Percentiles rank a stretch among this genome's conserved stretches.
These are phyloP conservation scores for Pollachius pollachius DNA, from an alignment of 2,113 vertebrate genomes.

Conservation along the genomic window DNA sequence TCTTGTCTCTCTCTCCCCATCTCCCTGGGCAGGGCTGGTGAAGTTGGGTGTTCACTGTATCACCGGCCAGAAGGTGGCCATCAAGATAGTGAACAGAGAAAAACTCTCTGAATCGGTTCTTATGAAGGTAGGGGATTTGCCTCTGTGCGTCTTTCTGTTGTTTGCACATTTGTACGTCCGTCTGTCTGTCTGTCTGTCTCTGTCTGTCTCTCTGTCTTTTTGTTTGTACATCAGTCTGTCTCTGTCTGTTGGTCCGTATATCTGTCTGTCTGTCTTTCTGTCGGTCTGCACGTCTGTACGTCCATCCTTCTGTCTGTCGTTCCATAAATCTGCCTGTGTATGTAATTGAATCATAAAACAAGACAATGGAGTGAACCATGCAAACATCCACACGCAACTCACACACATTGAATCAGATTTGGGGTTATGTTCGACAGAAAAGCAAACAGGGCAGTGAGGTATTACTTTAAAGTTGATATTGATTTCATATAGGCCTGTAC, in stretches of 20 bases:
- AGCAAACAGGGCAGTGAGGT: too few species aligned
- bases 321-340: too few species aligned
- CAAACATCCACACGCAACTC: too few species aligned
- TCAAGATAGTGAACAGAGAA: conserved; percentile 84
- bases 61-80: conserved; percentile 82
- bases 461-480: too few species aligned
- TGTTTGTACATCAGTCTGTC: too few species aligned
- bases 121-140: conserved; percentile 75
- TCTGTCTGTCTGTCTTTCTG: not conserved
- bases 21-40: conserved; percentile 71
- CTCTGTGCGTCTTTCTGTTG: not conserved
- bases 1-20: not conserved
- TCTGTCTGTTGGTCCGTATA: not conserved
- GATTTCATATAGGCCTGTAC: too few species aligned
- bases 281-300: not conserved
- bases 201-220: not conserved
- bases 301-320: not conserved
- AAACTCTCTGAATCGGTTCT: conserved; percentile 81
- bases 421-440: too few species aligned
- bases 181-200: not conserved
- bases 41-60: conserved; percentile 82
- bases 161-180: not conserved
- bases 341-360: too few species aligned
- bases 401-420: too few species aligned
- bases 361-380: too few species aligned